Base-by-base conservation (phyloP, 2,113 vertebrate species). In the Oncorhynchus keta region DNA sequence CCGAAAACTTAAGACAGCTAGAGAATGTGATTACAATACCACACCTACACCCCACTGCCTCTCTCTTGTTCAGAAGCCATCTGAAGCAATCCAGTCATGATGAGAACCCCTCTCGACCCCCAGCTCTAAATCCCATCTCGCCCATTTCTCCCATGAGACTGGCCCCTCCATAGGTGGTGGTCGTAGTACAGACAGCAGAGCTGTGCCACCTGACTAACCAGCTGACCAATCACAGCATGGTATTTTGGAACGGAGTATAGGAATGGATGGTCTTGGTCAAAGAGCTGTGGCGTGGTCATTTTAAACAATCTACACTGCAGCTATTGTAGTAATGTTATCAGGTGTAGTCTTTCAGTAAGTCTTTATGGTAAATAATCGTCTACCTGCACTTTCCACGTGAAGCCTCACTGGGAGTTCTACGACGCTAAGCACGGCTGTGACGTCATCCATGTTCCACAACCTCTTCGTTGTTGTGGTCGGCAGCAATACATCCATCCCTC, bases 21-120 rank as follows among this genome's bases (percentile, higher is more conserved):
- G 86, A 90, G 90, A 92, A 91, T 91, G 91, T 91, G 89, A 88
- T 89, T 84, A 84, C 89, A 55, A 88, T 87, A 88, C 89, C 83
- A 84, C 89, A 30, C 88, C 87, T 87, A 90, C 88, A 70, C 87
- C 88, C 90, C 87, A 90, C 88, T 91, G 89, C 89, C 91, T 92
- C 86, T 80, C 85, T 89, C 86, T 85, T 14, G 51, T 57, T 86
- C 86, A 85, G 87, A 88, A 91, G 89, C 83, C 87, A 88, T 87
- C 83, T 85, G 81, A 89, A 90, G 64, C 11, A 68, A 67, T 32
- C 86, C 87, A 86, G 86, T 89, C 82, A 81, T 65, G 81, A 81
- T 65, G 82, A 89, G 86, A 90, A 83, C 72, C 75, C 28, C 68
- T 61, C 75, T 69, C 55, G 12, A 69, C 75, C 65, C 79, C 62